phyloP scores from a whole-genome alignment of 2,797 vertebrate species.

The Huso huso region DNA sequence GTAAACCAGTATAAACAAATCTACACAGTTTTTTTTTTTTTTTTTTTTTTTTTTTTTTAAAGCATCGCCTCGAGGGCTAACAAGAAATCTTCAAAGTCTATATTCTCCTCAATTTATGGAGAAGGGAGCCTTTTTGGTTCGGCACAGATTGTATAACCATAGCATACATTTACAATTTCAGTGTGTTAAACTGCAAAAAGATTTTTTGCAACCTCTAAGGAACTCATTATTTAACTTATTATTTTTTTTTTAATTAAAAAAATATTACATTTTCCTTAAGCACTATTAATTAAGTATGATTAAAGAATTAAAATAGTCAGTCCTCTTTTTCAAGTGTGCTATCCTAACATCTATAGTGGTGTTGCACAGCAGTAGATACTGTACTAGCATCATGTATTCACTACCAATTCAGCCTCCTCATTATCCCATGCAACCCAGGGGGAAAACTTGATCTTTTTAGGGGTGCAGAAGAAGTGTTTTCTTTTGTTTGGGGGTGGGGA shows the following conservation, averaged over 20 bases:
- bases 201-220: slow-evolving; percentile 33
- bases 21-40: slow-evolving; percentile 17
- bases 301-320: slow-evolving; percentile 9
- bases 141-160: slow-evolving; percentile 30
- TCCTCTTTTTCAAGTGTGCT: slow-evolving; percentile 10
- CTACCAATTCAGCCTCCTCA: slow-evolving; percentile 16
- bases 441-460: slow-evolving; percentile 3
- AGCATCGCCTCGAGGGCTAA: slow-evolving; percentile 16
- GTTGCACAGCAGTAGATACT: not conserved
- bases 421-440: not conserved
- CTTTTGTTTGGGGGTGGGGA: slow-evolving; percentile 36
- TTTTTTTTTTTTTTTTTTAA: slow-evolving; percentile 5
- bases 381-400: slow-evolving; percentile 7
- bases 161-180: slow-evolving; percentile 28
- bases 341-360: slow-evolving; percentile 4
- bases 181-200: slow-evolving; percentile 25
- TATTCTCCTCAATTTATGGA: slow-evolving; percentile 18
- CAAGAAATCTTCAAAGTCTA: slow-evolving; percentile 31
- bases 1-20: slow-evolving; percentile 10
- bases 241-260: slow-evolving; percentile 25
- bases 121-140: slow-evolving; percentile 15
- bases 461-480: slow-evolving; percentile 7
- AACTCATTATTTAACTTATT: slow-evolving; percentile 39
- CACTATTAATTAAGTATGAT: slow-evolving; percentile 33
- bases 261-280: slow-evolving; percentile 20